Base-by-base conservation (phyloP, 1,140 invertebrate genomes). In the Lepidostoma basale region DNA sequence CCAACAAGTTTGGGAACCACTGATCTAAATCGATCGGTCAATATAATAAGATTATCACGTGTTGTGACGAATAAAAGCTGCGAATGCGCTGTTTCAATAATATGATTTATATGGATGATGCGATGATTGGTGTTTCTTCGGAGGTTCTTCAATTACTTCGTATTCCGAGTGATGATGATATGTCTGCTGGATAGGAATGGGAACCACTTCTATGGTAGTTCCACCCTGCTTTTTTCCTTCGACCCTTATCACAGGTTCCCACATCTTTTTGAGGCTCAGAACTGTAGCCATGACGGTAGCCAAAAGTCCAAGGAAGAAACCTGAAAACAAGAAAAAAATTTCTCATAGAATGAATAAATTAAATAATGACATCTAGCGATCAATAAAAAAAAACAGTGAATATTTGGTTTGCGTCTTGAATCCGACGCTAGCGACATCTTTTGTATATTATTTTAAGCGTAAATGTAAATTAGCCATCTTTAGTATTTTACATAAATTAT, bases 291-390 rank as follows among this genome's bases (percentile, higher is more conserved):
- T 73, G 1, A 79, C 73, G 0, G 77, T 81, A 8, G 80, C 79
- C 62, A 82, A 76, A 70, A 82, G 76, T 0, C 79, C 77, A 72
- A 81, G 75, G 63, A 80, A 75, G 1, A 81, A 72, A 73, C 81
- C 80, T 83, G 68, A 22, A 69, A 75, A 47, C n/a, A 33, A 44
- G 36, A 3, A 33, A 28, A 3, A 25, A 12, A 26, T 23, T 23
- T n/a, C n/a, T n/a, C n/a, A n/a, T n/a, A n/a, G 25, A 20, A 49
- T 45, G 2, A 2, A 18, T 22, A 8, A 3, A 47, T 22, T 9
- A 47, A 49, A 10, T 10, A 23, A 6, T n/a, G 45, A 49, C 45
- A 49, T 12, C 45, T 49, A 3, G 8, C 23, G 45, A 23, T 12
- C 2, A 47, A 49, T 14, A 49, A n/a, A 18, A 23, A 8, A 23